Evolutionary conservation across 2,113 vertebrate species (phyloP), one percentile per base, ranked within the genome.

Genomic region (Sapajus apella): DNA sequence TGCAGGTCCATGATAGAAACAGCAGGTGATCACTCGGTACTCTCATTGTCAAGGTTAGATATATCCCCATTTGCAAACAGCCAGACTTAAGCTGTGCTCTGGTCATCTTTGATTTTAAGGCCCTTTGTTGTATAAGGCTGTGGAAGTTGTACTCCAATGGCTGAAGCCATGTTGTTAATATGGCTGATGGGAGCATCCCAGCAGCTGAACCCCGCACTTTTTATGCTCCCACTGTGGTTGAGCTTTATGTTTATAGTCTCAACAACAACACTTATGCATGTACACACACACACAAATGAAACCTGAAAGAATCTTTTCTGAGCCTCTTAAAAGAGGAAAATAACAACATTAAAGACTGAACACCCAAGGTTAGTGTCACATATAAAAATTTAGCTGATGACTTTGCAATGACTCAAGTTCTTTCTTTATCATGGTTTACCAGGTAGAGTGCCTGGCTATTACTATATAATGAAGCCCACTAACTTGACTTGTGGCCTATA

Each of bases 241-340:
- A 97, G 93, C 95, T 94, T 93, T 76, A 88, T 12, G 2, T 86
- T 92, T 83, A 30, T 52, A 56, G 47, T 82, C 37, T 94, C 88
- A 47, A 20, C 90, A 70, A 94, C 72, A 93, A 96, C 32, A 81
- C 25, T 4, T 50, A 55, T 12, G 30, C 27, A 85, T 43, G 87
- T 47, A 83, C 11, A 55, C 25, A 61, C 13, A 86, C n/a, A 92
- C 18, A 88, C 76, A 82, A 61, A 40, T 73, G 79, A 96, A 97
- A 97, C 84, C 23, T 35, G 58, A 80, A 83, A 87, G 37, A 96
- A 95, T 79, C 37, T 94, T 90, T 90, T 89, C 96, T 89, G 66
- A 94, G 82, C 61, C 95, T 97, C 68, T 94, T 86, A 91, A 95
- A 40, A 86, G 93, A 96, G 86, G 89, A 83, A 79, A 86, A 72